Conservation (phyloP, 2,888 invertebrate species). For the Drosophila mimetica region DNA sequence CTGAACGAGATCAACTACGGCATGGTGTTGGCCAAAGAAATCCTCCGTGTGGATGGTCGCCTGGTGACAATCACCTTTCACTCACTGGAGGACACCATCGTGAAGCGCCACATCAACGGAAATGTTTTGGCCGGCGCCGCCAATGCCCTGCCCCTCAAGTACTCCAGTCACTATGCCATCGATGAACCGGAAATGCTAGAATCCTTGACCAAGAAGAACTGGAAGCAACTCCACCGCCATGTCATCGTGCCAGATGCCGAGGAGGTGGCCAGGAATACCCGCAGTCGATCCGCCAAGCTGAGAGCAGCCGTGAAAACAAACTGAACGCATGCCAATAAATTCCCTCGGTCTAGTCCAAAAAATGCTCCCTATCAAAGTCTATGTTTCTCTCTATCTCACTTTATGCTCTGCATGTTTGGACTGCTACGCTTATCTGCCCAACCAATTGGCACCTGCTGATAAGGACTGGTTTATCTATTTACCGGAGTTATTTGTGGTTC, state of each 20-base stretch:
- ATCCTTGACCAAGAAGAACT: constrained; percentile 87
- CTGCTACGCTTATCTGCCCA: constrained; percentile 30
- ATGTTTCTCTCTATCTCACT: constrained; percentile 18
- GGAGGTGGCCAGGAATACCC: constrained; percentile 92
- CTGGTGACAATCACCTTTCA: constrained; percentile 95
- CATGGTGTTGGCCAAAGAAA: constrained; percentile 90
- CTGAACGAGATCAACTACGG: constrained; percentile 97
- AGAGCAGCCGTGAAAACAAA: constrained; percentile 91
- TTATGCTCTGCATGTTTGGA: constrained; percentile 3
- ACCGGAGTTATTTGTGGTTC: constrained; percentile 30
- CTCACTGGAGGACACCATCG: constrained; percentile 96
- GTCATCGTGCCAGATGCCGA: constrained; percentile 90
- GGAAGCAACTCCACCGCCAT: constrained; percentile 92
- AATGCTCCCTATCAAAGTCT: constrained; percentile 4
- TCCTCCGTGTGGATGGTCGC: constrained; percentile 91
- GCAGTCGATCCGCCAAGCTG: constrained; percentile 95
- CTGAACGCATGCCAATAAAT: constrained; percentile 50
- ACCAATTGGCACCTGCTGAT: constrained; percentile 66
- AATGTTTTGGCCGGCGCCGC: constrained; percentile 90
- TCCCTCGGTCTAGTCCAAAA: constrained; percentile 30
- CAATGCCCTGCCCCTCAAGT: constrained; percentile 90
- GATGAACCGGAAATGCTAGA: constrained; percentile 87
- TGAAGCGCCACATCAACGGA: constrained; percentile 94
- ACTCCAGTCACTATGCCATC: constrained; percentile 87
- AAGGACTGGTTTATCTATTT: constrained; percentile 46